Base-by-base conservation (phyloP, 2,113 vertebrate species). In the Mormyrus iriodes region DNA sequence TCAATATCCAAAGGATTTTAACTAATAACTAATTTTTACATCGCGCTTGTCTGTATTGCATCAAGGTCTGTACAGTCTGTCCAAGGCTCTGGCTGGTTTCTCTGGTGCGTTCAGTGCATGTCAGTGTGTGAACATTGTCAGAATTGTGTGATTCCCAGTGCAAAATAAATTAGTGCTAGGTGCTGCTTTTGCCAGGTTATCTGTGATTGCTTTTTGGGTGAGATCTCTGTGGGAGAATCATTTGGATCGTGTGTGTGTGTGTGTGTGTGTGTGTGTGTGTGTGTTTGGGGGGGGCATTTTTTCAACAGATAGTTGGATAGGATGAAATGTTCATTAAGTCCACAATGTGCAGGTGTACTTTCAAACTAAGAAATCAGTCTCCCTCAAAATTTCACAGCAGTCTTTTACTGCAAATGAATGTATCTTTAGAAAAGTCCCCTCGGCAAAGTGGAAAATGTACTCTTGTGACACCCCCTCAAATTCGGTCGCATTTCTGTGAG, bases 131-230 rank as follows among this genome's bases (percentile, higher is more conserved):
- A 93, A 92, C 93, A 92, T 91, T 91, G 92, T 93, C 92, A 92
- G 76, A 92, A 90, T 90, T 58, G 73, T 90, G 73, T 93, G 93
- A 79, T 79, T 93, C 91, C 92, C 88, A 88, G 90, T 94, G 91
- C 91, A 91, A 88, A 94, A 93, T 93, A 94, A 95, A 95, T 95
- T 94, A 92, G 90, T 90, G 92, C 93, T 92, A 92, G 93, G 94
- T 92, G 93, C 90, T 90, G 91, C 91, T 89, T 91, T 92, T 92
- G 91, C 93, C 90, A 92, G 93, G 92, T 87, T 87, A 89, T 92
- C 90, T 90, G 90, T 92, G 76, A 89, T 87, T 92, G 89, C 92
- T 89, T 83, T 88, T 91, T 92, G 88, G 51, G 90, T 93, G 90
- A 91, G 91, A 84, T 88, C 90, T 93, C 93, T 92, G 86, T 86